A percentile compares a stretch with the other conserved stretches of the same genome.
phyloP scores from a whole-genome alignment of 1,140 invertebrate genomes.

The Meloidogyne floridensis region DNA sequence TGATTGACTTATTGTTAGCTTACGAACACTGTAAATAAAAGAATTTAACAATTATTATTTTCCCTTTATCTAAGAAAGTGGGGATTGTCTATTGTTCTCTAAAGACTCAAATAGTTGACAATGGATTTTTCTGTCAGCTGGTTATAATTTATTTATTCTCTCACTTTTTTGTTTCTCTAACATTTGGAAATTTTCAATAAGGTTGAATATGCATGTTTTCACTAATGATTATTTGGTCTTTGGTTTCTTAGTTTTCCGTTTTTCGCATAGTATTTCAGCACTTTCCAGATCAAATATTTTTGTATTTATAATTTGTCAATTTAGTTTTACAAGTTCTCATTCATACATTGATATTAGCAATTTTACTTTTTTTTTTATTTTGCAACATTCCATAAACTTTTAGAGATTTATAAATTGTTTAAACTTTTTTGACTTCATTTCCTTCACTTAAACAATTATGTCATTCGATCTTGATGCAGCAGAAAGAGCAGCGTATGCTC shows the following conservation, averaged over 20 bases:
- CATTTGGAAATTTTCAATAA: background rate
- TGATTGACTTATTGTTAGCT: no score
- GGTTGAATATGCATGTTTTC: background rate
- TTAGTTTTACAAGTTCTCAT: background rate
- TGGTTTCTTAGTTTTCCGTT: background rate
- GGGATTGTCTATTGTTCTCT: no score
- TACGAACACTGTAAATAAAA: no score
- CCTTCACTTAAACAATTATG: constrained; percentile 70
- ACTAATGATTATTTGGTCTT: background rate
- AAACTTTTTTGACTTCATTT: background rate
- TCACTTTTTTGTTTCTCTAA: background rate
- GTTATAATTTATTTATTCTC: background rate
- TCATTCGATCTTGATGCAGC: constrained; percentile 44
- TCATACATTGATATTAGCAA: background rate
- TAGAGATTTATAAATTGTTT: background rate
- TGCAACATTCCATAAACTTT: background rate
- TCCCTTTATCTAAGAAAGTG: no score
- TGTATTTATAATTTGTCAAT: background rate
- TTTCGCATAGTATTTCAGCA: background rate
- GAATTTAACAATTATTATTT: no score
- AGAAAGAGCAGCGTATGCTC: constrained; percentile 48
- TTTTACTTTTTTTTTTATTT: background rate
- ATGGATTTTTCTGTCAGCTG: no score
- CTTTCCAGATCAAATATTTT: background rate
- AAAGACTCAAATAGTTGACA: no score